Evolutionary conservation across 1,140 invertebrate species (phyloP), one percentile per base, ranked within the genome.

Genomic region (Drosophila rufa): DNA sequence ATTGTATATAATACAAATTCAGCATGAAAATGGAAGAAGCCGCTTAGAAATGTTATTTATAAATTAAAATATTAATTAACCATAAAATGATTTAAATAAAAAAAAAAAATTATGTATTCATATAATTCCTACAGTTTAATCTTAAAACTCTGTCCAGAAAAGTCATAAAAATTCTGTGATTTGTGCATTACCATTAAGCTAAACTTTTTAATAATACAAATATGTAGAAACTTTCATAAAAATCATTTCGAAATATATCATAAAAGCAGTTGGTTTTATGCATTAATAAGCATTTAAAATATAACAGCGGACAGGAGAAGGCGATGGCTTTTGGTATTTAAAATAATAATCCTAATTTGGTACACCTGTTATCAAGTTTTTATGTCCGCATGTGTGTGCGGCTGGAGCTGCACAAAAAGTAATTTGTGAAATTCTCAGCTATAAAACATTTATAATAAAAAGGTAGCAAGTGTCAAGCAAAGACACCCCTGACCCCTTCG

Each of bases 281-380:
- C 22, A 30, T 46, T 70, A 59, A 73, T 71, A 51, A 73, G 45
- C 36, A 43, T 53, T 33, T n/a, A 17, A 25, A 74, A 50, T 55
- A 46, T 7, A 47, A 40, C n/a, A 17, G n/a, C 17, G 38, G 22
- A 3, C 5, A 11, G 12, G 33, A 36, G 12, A 14, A 1, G 43
- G 6, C 25, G 48, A 51, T 47, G 46, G 27, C 17, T 76, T 57
- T 58, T 45, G 79, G 65, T 71, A 84, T 89, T 87, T 80, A 83
- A 87, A 78, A 87, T 89, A 83, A 87, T 87, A 89, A 89, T 87
- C 80, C 77, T 83, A 78, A 87, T 87, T 87, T 89, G 80, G 59
- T 56, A 75, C 84, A 87, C 77, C 84, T 87, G 84, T 80, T 84
- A 60, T 75, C 84, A 79, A 75, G 60, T 74, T 87, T 82, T 89